Conservation (phyloP, 2,888 invertebrate species). For the Nemapogon koenigi region DNA sequence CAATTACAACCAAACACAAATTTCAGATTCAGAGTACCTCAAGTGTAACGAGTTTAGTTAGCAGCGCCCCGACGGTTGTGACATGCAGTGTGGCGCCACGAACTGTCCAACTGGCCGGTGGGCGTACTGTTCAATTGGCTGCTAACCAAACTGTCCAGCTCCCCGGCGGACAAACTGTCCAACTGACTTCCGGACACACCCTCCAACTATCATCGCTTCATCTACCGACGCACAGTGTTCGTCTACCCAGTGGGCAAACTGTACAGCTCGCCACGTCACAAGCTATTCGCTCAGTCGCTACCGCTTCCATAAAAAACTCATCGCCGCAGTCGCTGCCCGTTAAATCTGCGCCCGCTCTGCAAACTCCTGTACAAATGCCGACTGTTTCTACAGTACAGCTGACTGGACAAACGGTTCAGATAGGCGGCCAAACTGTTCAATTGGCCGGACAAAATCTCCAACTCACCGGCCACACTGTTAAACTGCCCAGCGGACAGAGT, state of each 20-base stretch:
- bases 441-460: conserved; percentile 49
- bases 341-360: conserved; percentile 28
- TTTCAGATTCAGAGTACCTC: conserved; percentile 32
- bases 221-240: conserved; percentile 40
- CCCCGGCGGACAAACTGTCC: conserved; percentile 34
- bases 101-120: conserved; percentile 43
- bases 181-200: conserved; percentile 29
- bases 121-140: conserved; percentile 42
- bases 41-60: conserved; percentile 31
- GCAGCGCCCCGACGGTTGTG: conserved; percentile 29
- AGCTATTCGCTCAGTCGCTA: conserved; percentile 30
- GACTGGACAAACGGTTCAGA: conserved; percentile 34
- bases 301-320: conserved; percentile 25
- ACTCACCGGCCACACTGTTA: conserved; percentile 53
- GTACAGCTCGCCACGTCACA: conserved; percentile 44
- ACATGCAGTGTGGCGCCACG: conserved; percentile 31
- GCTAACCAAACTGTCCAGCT: conserved; percentile 39
- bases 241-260: conserved; percentile 47
- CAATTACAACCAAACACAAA: no score
- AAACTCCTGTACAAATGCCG: no score
- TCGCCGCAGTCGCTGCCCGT: conserved; percentile 23
- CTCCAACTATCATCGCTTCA: conserved; percentile 28
- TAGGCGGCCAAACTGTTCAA: conserved; percentile 41
- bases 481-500: conserved; percentile 46
- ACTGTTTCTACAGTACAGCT: conserved; percentile 27